A percentile compares a stretch with the other conserved stretches of the same genome.
phyloP scores from a whole-genome alignment of 2,888 invertebrate genomes.

The Epicampocera succincta region DNA sequence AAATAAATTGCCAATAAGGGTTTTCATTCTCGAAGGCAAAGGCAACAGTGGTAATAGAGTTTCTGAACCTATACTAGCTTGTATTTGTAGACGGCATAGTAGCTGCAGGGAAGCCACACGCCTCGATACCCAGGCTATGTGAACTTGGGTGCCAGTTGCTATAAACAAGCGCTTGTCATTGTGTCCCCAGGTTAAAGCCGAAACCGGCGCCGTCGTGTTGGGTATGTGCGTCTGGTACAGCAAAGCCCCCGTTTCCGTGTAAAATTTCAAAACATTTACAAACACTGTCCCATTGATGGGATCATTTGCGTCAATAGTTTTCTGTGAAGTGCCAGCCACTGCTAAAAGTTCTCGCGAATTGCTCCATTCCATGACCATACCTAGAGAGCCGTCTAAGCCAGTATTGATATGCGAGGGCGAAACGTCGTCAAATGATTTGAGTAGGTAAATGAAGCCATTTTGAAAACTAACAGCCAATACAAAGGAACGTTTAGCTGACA shows the following conservation, averaged over 20 bases:
- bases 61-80: slow-evolving; percentile 88
- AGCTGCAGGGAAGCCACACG: slow-evolving; percentile 95
- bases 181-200: slow-evolving; percentile 99
- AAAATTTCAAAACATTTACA: slow-evolving; percentile 94
- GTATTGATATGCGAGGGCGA: slow-evolving; percentile 93
- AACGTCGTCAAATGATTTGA: slow-evolving; percentile 96
- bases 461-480: slow-evolving; percentile 93
- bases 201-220: slow-evolving; percentile 89
- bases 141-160: slow-evolving; percentile 94
- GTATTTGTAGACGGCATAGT: slow-evolving; percentile 91
- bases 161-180: slow-evolving; percentile 97
- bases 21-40: slow-evolving; percentile 92
- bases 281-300: slow-evolving; percentile 83
- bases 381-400: slow-evolving; percentile 86
- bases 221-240: slow-evolving; percentile 91
- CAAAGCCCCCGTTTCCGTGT: slow-evolving; percentile 91
- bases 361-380: slow-evolving; percentile 97
- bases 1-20: slow-evolving; percentile 92
- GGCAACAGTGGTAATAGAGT: slow-evolving; percentile 89
- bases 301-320: slow-evolving; percentile 75
- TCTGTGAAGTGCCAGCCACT: slow-evolving; percentile 89
- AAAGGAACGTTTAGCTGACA: slow-evolving; percentile 85
- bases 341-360: slow-evolving; percentile 96
- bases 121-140: slow-evolving; percentile 96
- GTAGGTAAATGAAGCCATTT: slow-evolving; percentile 93